A percentile compares a stretch with the other conserved stretches of the same genome.
These are phyloP conservation scores for Automeris io DNA, from an alignment of 2,888 invertebrate genomes.

Conservation along the genomic window DNA sequence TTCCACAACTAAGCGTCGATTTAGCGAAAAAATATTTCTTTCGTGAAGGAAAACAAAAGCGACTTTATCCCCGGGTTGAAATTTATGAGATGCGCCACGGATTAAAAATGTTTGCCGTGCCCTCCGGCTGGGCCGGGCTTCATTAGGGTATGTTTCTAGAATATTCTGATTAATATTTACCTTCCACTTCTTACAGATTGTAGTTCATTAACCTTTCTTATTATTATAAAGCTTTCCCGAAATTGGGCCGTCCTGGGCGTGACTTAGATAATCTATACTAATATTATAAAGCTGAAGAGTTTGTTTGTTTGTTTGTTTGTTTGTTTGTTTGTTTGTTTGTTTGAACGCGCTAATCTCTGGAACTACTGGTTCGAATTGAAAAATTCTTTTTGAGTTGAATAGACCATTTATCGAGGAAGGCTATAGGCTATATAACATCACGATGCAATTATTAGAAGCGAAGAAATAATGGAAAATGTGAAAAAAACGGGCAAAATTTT, in stretches of 20 bases:
- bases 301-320: no score
- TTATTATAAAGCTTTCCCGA: constrained; percentile 28
- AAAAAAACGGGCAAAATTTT: no score
- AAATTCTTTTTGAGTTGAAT: no score
- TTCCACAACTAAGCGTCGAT: constrained; percentile 51
- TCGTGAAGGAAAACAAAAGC: constrained; percentile 64
- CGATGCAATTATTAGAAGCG: no score
- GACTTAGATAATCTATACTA: no score
- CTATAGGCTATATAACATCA: no score
- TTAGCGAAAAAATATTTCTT: constrained; percentile 60
- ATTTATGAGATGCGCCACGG: constrained; percentile 72
- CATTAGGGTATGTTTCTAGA: constrained; percentile 62
- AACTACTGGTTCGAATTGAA: no score
- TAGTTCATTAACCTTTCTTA: constrained; percentile 53
- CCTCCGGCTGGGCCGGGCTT: constrained; percentile 59
- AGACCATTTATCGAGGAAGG: no score
- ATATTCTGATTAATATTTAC: constrained; percentile 72
- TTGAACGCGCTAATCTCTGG: no score
- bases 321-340: no score
- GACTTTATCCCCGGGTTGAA: constrained; percentile 59
- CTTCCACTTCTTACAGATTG: constrained; percentile 60
- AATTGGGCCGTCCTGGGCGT: constrained; percentile 27
- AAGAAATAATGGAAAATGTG: no score
- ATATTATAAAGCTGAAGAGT: no score
- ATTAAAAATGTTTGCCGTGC: constrained; percentile 72